phyloP scores from a whole-genome alignment of 2,888 invertebrate species.

The Athrips mouffetella region DNA sequence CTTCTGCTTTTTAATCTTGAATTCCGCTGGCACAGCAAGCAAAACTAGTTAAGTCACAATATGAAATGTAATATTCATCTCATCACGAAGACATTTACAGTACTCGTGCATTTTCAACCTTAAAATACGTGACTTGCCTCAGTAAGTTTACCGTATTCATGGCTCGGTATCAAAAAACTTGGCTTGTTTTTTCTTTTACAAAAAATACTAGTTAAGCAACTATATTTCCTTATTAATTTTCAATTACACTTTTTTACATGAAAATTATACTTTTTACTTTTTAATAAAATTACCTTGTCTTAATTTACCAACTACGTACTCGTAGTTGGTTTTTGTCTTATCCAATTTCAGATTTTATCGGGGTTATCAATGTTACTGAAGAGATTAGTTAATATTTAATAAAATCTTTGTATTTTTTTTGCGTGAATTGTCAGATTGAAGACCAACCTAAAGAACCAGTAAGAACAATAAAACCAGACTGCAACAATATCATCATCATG shows the following conservation, averaged over 20 bases:
- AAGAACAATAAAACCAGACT: too few species aligned
- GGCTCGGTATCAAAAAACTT: neutral
- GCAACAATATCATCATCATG: too few species aligned
- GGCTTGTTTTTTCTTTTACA: neutral
- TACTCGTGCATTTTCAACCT: conserved; percentile 3
- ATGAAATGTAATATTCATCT: neutral
- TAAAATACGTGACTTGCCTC: conserved; percentile 3
- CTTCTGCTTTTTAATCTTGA: neutral
- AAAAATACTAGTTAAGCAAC: neutral
- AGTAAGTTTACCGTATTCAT: neutral
- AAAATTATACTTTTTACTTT: too few species aligned
- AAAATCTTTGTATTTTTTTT: too few species aligned
- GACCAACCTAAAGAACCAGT: too few species aligned
- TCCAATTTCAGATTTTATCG: too few species aligned
- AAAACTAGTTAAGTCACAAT: conserved; percentile 1
- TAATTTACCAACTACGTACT: too few species aligned
- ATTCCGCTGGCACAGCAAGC: neutral
- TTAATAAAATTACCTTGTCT: too few species aligned
- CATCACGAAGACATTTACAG: conserved; percentile 1
- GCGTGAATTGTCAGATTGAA: too few species aligned
- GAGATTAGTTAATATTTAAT: too few species aligned
- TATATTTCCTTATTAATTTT: neutral
- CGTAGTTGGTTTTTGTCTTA: too few species aligned
- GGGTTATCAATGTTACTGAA: too few species aligned
- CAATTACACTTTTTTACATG: neutral